Evolutionary conservation across 2,888 invertebrate genomes (phyloP).

Genomic region (Phasia obesa): DNA sequence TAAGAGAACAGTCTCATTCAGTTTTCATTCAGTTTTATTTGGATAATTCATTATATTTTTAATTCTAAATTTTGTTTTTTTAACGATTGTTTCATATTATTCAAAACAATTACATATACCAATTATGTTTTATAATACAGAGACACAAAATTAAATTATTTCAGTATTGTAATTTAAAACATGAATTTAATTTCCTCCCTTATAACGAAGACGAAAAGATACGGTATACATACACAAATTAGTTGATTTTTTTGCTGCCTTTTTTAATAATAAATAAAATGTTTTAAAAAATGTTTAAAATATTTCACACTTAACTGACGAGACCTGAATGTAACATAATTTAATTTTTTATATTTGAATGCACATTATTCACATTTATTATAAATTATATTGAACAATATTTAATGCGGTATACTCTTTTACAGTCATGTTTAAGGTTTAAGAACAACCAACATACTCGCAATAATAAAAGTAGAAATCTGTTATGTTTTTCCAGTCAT

Average conservation of each 20-base stretch:
- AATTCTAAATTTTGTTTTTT: too few species aligned
- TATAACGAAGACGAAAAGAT: constrained; percentile 33
- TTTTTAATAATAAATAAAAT: background rate
- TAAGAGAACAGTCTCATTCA: constrained; percentile 24
- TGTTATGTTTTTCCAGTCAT: constrained; percentile 26
- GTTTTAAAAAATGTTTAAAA: background rate
- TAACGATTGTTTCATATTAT: too few species aligned
- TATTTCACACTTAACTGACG: too few species aligned
- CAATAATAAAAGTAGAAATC: constrained; percentile 23
- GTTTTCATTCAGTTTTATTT: too few species aligned
- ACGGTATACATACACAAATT: constrained; percentile 66
- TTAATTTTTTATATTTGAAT: constrained; percentile 1
- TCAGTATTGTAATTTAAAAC: background rate
- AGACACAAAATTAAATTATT: background rate
- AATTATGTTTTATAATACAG: background rate
- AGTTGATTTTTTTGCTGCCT: constrained; percentile 15
- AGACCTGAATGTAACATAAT: background rate
- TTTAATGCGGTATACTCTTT: constrained; percentile 18
- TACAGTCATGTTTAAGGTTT: constrained; percentile 31
- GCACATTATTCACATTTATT: constrained; percentile 6
- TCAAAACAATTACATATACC: too few species aligned
- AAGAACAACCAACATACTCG: constrained; percentile 55
- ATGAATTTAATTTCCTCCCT: constrained; percentile 52
- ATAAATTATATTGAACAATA: constrained; percentile 6
- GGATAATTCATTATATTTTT: too few species aligned